phyloP scores from a whole-genome alignment of 2,888 invertebrate species.

The Tricholauxania praeusta region DNA sequence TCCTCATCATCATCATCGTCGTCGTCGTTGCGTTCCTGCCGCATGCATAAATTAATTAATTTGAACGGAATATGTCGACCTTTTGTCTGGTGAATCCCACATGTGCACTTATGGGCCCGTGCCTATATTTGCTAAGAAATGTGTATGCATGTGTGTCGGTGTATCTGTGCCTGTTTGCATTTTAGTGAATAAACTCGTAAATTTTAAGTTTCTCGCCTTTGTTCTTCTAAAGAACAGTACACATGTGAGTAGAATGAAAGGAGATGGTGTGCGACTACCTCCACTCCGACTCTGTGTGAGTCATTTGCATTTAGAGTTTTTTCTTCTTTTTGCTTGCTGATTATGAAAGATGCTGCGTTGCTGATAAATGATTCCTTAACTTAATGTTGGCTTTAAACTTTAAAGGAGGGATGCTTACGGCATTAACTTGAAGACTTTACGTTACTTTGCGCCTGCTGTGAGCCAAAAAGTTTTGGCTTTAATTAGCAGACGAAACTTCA shows the following conservation, averaged over 20 bases:
- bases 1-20: constrained; percentile 30
- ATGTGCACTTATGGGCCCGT: constrained; percentile 19
- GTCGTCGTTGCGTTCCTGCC: constrained; percentile 43
- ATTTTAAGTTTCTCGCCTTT: constrained; percentile 11
- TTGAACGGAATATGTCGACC: constrained; percentile 63
- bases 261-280: not conserved
- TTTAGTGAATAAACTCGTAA: too few relatives aligned
- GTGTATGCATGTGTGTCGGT: not conserved
- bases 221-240: constrained; percentile 22
- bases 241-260: not conserved
- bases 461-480: too few relatives aligned
- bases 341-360: constrained; percentile 67
- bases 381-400: constrained; percentile 50
- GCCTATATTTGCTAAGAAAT: not conserved
- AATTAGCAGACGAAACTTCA: too few relatives aligned
- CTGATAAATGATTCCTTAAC: constrained; percentile 63
- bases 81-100: constrained; percentile 61
- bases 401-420: constrained; percentile 4
- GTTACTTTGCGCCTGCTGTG: not conserved
- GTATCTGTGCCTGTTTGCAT: not conserved
- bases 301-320: constrained; percentile 61
- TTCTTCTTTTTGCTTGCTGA: constrained; percentile 54
- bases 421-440: too few relatives aligned
- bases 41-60: constrained; percentile 66
- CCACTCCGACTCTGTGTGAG: constrained; percentile 40